Percentiles rank a stretch among this genome's conserved stretches.
Evolutionary conservation across 2,797 vertebrate genomes (phyloP).

Genomic region (Sebastes vulpes): DNA sequence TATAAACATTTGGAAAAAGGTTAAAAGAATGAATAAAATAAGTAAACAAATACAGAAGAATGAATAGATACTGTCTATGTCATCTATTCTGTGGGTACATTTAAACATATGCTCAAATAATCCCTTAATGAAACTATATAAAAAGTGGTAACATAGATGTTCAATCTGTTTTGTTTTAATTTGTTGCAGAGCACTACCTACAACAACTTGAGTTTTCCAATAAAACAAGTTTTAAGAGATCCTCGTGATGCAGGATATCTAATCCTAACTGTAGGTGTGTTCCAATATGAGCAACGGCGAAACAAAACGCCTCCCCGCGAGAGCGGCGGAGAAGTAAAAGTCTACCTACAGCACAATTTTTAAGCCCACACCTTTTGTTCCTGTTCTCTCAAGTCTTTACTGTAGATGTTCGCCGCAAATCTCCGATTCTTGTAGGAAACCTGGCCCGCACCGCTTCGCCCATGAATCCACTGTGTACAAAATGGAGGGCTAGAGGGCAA

Average conservation of each 20-base stretch:
- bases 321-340: conserved; percentile 43
- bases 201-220: conserved; percentile 7
- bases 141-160: not conserved
- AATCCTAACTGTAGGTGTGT: conserved; percentile 55
- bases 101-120: not conserved
- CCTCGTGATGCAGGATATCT: conserved; percentile 2
- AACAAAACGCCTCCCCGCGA: conserved; percentile 51
- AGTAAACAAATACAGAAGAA: not conserved
- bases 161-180: not conserved
- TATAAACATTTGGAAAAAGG: not conserved
- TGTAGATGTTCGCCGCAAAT: conserved; percentile 67
- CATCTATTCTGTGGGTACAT: not conserved
- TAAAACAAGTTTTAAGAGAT: not conserved
- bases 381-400: conserved; percentile 58
- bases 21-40: not conserved
- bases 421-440: conserved; percentile 76
- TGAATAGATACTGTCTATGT: not conserved
- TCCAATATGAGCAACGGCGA: conserved; percentile 32
- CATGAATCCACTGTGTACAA: conserved; percentile 80
- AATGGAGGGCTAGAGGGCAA: conserved; percentile 85
- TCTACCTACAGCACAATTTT: conserved; percentile 69
- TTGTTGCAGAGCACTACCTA: not conserved
- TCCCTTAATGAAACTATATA: not conserved
- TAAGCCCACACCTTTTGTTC: conserved; percentile 76
- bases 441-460: conserved; percentile 77